Evolutionary conservation across 2,888 invertebrate species (phyloP).

Genomic region (Drosophila pseudotakahashii): DNA sequence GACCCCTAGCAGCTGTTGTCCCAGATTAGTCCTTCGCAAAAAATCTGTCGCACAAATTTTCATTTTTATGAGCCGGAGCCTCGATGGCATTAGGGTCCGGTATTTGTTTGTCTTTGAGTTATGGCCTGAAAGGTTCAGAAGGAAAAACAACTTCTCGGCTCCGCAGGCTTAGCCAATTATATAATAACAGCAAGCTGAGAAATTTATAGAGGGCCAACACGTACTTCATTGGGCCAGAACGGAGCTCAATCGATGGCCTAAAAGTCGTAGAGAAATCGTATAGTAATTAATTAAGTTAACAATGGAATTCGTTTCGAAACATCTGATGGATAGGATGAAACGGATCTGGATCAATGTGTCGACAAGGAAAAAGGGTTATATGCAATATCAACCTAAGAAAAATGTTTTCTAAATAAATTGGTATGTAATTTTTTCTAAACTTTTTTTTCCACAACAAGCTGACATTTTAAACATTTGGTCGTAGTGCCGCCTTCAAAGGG

Average conservation of each 20-base stretch:
- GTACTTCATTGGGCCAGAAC: conserved; percentile 29
- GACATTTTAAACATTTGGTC: neutral
- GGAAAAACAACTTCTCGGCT: conserved; percentile 8
- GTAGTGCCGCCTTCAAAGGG: neutral
- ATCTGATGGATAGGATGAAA: no score
- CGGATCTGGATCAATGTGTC: no score
- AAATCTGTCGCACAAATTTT: conserved; percentile 74
- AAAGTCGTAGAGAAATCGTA: no score
- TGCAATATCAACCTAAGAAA: no score
- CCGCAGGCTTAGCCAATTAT: conserved; percentile 58
- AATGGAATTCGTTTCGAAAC: no score
- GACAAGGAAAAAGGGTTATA: no score
- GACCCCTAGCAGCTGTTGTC: conserved; percentile 64
- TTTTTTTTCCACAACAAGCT: neutral
- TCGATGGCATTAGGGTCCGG: conserved; percentile 55
- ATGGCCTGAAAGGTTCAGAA: conserved; percentile 26
- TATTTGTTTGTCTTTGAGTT: conserved; percentile 62
- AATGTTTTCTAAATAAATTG: no score
- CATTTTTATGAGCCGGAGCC: conserved; percentile 65
- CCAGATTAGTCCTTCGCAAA: conserved; percentile 64
- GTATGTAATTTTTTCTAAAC: no score
- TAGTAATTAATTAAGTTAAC: no score
- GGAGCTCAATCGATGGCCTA: neutral
- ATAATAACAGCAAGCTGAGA: conserved; percentile 43
- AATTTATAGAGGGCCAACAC: conserved; percentile 35